These are phyloP conservation scores for Drosophila guanche DNA, from an alignment of 1,140 invertebrate genomes.

Conservation along the genomic window DNA sequence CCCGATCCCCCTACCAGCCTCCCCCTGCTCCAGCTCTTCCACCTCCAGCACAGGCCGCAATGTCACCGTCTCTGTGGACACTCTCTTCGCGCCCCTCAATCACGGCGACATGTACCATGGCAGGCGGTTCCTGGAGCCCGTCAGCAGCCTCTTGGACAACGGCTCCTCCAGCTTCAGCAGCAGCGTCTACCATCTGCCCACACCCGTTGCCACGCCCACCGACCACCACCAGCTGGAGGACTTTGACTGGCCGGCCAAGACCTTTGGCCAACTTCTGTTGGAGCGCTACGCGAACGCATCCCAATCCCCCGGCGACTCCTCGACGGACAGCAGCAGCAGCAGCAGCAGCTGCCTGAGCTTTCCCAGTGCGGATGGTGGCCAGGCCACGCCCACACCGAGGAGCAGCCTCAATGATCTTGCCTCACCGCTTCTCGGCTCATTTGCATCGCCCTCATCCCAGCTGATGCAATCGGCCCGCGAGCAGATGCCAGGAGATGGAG, in stretches of 20 bases:
- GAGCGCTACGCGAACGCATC: slow-evolving; percentile 54
- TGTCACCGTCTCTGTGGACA: slow-evolving; percentile 49
- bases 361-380: slow-evolving; percentile 13
- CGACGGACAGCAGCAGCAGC: slow-evolving; percentile 69
- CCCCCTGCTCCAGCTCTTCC: neutral
- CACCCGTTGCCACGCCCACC: slow-evolving; percentile 60
- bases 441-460: slow-evolving; percentile 50
- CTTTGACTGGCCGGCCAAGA: slow-evolving; percentile 61
- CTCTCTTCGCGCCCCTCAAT: slow-evolving; percentile 48
- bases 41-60: slow-evolving; percentile 7
- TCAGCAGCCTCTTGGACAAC: slow-evolving; percentile 55
- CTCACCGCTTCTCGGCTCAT: slow-evolving; percentile 57
- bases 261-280: slow-evolving; percentile 56
- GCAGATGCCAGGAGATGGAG: slow-evolving; percentile 6
- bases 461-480: slow-evolving; percentile 53
- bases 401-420: slow-evolving; percentile 59
- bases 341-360: slow-evolving; percentile 51
- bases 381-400: slow-evolving; percentile 10
- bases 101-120: slow-evolving; percentile 66
- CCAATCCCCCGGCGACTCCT: slow-evolving; percentile 35
- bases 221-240: slow-evolving; percentile 20
- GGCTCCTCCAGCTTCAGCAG: slow-evolving; percentile 68
- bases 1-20: neutral
- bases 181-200: slow-evolving; percentile 63
- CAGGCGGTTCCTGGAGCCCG: slow-evolving; percentile 67